Evolutionary conservation across 2,888 invertebrate species (phyloP).

Genomic region (Geotrupes spiniger): DNA sequence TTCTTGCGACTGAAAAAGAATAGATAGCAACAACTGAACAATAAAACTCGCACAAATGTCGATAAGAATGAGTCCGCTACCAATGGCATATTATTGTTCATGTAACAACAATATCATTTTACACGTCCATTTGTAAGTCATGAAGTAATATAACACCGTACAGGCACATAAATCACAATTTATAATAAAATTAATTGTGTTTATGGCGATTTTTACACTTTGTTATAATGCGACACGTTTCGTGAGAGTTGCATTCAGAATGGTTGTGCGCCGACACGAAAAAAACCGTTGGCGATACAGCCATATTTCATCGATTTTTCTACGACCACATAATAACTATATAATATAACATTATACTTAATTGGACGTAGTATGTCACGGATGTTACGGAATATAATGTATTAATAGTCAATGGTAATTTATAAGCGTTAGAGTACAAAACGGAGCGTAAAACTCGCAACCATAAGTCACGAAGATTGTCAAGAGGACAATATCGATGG

Average conservation of each 20-base stretch:
- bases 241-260: no score
- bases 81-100: neutral
- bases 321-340: no score
- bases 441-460: conserved; percentile 23
- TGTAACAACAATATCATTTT: conserved; percentile 7
- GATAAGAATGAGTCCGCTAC: neutral
- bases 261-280: no score
- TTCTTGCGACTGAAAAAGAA: neutral
- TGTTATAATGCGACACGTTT: no score
- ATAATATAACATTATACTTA: neutral
- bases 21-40: neutral
- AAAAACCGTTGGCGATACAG: no score
- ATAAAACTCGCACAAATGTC: conserved; percentile 1
- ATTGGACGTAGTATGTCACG: conserved; percentile 11
- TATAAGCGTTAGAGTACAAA: conserved; percentile 16
- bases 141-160: neutral
- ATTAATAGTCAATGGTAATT: conserved; percentile 15
- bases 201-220: neutral
- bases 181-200: conserved; percentile 7
- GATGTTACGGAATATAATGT: conserved; percentile 14
- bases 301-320: no score
- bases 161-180: neutral
- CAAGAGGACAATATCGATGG: conserved; percentile 25
- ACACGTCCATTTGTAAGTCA: conserved; percentile 6
- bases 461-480: conserved; percentile 28